Percentiles rank a stretch among this genome's conserved stretches.
Evolutionary conservation across 2,113 vertebrate genomes (phyloP).

Genomic region (Rhinichthys klamathensis): DNA sequence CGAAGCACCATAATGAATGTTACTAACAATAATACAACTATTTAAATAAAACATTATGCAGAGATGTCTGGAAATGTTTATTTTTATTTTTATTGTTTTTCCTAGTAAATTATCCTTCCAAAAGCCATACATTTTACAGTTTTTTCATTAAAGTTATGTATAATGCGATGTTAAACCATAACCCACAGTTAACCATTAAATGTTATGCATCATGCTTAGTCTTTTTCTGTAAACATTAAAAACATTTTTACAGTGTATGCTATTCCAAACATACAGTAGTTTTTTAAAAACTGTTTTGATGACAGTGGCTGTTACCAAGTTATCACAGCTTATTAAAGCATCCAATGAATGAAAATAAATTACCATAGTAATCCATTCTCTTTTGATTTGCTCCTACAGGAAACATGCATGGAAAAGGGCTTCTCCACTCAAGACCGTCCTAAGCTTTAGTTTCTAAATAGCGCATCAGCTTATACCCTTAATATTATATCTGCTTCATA

Average conservation of each 20-base stretch:
- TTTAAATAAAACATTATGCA: background rate
- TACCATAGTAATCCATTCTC: background rate
- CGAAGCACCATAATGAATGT: background rate
- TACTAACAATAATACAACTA: background rate
- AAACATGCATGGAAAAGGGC: background rate
- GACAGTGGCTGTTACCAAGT: background rate
- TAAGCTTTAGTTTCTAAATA: conserved; percentile 1
- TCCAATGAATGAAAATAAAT: background rate
- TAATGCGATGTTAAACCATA: background rate
- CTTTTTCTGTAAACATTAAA: background rate
- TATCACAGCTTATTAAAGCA: background rate
- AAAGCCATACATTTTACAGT: background rate
- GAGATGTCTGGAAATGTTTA: background rate
- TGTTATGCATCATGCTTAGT: no score
- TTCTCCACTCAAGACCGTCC: background rate
- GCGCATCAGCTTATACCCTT: conserved; percentile 28
- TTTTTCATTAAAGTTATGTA: background rate
- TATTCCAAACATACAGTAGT: background rate
- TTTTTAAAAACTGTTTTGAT: background rate
- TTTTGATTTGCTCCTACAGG: conserved; percentile 1
- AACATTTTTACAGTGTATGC: background rate
- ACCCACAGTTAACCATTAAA: background rate
- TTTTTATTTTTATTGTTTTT: background rate
- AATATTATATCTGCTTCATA: conserved; percentile 46
- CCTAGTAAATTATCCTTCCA: background rate